Conservation (phyloP, 2,888 invertebrate genomes). For the Anagyrus pseudococci region DNA sequence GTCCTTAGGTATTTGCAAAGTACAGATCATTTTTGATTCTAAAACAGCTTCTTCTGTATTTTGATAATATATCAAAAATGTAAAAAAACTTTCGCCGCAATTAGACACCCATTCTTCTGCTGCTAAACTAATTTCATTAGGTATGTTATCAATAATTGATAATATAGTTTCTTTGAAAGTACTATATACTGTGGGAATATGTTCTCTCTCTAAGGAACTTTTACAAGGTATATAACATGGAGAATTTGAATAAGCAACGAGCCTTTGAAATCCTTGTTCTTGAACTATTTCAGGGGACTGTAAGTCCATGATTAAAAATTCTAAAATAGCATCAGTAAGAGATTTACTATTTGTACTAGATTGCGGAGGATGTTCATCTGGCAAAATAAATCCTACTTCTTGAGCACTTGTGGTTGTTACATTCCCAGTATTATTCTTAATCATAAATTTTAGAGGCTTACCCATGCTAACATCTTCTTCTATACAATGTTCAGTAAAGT, state of each 20-base stretch:
- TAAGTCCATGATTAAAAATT: constrained; percentile 62
- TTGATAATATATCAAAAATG: constrained; percentile 61
- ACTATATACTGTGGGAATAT: constrained; percentile 62
- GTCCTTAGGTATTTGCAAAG: constrained; percentile 59
- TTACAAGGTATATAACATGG: constrained; percentile 64
- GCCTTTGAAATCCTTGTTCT: constrained; percentile 62
- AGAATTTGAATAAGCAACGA: constrained; percentile 61
- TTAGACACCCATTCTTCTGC: constrained; percentile 63
- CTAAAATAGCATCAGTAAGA: constrained; percentile 62
- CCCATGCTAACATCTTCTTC: constrained; percentile 53
- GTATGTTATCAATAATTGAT: constrained; percentile 49
- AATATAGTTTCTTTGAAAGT: constrained; percentile 58
- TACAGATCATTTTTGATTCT: constrained; percentile 60
- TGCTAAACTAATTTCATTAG: constrained; percentile 58
- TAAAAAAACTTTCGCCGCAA: constrained; percentile 58
- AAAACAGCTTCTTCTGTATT: constrained; percentile 56
- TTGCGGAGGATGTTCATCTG: constrained; percentile 53
- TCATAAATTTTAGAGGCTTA: constrained; percentile 51
- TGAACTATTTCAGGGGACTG: constrained; percentile 63
- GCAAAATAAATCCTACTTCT: constrained; percentile 55
- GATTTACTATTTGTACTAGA: constrained; percentile 48
- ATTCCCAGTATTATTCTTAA: constrained; percentile 44
- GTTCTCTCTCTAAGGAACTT: constrained; percentile 61
- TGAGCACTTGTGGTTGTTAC: constrained; percentile 39
- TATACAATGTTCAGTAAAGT: constrained; percentile 46